Evolutionary conservation across 1,140 invertebrate genomes (phyloP).

Genomic region (Monomorium pharaonis): DNA sequence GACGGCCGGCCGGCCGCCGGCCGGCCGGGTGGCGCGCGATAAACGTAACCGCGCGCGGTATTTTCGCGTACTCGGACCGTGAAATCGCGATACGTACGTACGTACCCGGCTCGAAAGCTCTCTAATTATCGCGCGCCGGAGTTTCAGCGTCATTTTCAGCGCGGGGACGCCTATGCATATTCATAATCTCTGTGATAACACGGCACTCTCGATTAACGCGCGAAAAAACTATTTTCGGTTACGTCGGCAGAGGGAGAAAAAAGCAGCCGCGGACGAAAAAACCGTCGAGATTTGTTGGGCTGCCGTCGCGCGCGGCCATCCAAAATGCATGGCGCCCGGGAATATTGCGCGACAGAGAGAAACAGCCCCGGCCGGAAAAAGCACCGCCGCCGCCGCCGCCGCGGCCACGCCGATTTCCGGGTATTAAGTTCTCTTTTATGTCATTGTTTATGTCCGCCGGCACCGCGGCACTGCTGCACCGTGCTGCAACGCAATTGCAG

Average conservation of each 20-base stretch:
- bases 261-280: too few species aligned
- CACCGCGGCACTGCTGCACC: too few species aligned
- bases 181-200: constrained; percentile 49
- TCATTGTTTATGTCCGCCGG: constrained; percentile 34
- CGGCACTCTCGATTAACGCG: constrained; percentile 42
- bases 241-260: too few species aligned
- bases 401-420: constrained; percentile 17
- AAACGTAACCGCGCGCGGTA: constrained; percentile 17
- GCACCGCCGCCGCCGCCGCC: too few species aligned
- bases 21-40: too few species aligned
- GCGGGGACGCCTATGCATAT: constrained; percentile 40
- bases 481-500: constrained; percentile 13
- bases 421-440: constrained; percentile 37
- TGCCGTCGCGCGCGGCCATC: constrained; percentile 2
- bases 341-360: constrained; percentile 26
- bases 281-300: constrained; percentile 17
- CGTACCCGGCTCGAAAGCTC: constrained; percentile 9
- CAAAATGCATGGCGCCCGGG: constrained; percentile 6
- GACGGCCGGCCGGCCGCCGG: too few species aligned
- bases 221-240: constrained; percentile 43
- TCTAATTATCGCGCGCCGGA: constrained; percentile 45
- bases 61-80: constrained; percentile 10
- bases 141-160: constrained; percentile 54
- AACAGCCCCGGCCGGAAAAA: not conserved
- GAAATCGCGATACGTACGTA: constrained; percentile 50